Evolutionary conservation across 53 echinoderm and acorn worm species (phyloP), one percentile per base, ranked within the genome.

Genomic region (Luidia sarsii): DNA sequence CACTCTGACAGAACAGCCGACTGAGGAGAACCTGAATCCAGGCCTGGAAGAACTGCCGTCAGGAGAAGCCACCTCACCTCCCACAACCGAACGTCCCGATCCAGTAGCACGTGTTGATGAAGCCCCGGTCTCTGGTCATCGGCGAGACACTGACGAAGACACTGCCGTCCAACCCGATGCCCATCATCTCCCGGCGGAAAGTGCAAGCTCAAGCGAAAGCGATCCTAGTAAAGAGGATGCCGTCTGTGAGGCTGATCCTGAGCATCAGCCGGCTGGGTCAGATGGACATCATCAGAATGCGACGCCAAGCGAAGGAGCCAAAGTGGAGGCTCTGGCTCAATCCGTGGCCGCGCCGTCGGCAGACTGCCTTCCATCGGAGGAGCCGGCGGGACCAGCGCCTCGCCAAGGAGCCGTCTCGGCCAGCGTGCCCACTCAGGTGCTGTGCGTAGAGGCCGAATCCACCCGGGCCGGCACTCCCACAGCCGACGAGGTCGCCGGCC

Each of bases 391-490:
- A n/a, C n/a, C n/a, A n/a, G n/a, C n/a, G n/a, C n/a, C n/a, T n/a
- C n/a, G n/a, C n/a, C n/a, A n/a, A n/a, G n/a, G n/a, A n/a, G n/a
- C n/a, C n/a, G n/a, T n/a, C n/a, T n/a, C n/a, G n/a, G n/a, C n/a
- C n/a, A n/a, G n/a, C n/a, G n/a, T n/a, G n/a, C 41, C 41, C 41
- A 41, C 6, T 41, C 70, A 62, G 37, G 61, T 77, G 25, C 28
- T 48, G 7, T 77, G 77, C 33, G 61, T 77, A 48, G 77, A 77
- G 62, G 77, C 77, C 28, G 61, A 77, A 50, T 77, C 77, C 2
- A 60, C 77, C 0, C 55, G 77, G 45, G 60, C 77, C 48, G 61
- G 60, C 33, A 61, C 77, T 28, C 77, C 77, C 8, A 77, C 77
- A 38, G 61, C 77, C 16, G 48, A 67, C 22, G 45, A 77, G 30